These are phyloP conservation scores for Trichopoda pennipes DNA, from an alignment of 2,888 invertebrate species.

Conservation along the genomic window DNA sequence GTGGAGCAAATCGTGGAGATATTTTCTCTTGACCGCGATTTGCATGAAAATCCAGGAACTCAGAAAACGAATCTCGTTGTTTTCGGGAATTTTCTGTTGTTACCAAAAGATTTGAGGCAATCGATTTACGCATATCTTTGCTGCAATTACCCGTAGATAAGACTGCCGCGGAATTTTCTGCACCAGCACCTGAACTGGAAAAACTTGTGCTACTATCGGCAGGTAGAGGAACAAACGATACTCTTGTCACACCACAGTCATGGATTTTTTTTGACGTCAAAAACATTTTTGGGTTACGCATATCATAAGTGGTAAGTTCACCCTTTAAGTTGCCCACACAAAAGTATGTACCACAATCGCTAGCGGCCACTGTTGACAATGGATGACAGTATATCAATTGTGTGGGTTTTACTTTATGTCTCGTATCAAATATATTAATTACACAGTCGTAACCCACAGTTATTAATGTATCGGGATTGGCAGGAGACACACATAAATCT, in stretches of 20 bases:
- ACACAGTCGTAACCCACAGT: conserved; percentile 80
- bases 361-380: conserved; percentile 77
- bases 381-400: conserved; percentile 76
- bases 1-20: conserved; percentile 72
- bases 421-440: conserved; percentile 79
- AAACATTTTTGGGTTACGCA: conserved; percentile 76
- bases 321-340: conserved; percentile 80
- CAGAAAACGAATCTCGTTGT: conserved; percentile 78
- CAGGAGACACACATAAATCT: conserved; percentile 77
- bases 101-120: conserved; percentile 65
- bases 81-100: conserved; percentile 60
- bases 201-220: conserved; percentile 72
- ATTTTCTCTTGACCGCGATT: conserved; percentile 74
- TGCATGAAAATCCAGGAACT: conserved; percentile 77
- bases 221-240: conserved; percentile 76
- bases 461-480: conserved; percentile 75
- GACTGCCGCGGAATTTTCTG: conserved; percentile 57
- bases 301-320: conserved; percentile 78
- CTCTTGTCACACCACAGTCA: conserved; percentile 75
- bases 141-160: neutral
- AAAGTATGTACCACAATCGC: conserved; percentile 79
- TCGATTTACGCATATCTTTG: conserved; percentile 70
- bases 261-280: conserved; percentile 75
- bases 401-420: conserved; percentile 75
- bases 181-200: conserved; percentile 69